phyloP scores from a whole-genome alignment of 2,888 invertebrate genomes.

The Drosophila anceps region DNA sequence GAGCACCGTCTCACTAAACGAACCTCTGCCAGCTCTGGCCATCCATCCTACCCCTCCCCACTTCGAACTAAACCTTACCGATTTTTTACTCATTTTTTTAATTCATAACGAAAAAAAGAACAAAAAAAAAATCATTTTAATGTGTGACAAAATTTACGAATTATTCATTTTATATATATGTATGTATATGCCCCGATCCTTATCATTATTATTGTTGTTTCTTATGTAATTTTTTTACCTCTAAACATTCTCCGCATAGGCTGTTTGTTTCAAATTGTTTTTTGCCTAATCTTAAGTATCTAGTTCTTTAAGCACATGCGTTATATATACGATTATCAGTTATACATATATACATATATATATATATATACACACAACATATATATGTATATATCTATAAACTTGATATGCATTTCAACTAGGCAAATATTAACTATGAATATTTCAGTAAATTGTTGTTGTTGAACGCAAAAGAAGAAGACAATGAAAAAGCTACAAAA shows the following conservation, averaged over 20 bases:
- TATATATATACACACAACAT: not conserved
- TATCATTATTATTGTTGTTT: conserved; percentile 60
- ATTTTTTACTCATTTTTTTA: conserved; percentile 43
- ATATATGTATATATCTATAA: conserved; percentile 19
- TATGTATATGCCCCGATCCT: not conserved
- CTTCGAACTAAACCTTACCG: conserved; percentile 4
- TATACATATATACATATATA: conserved; percentile 30
- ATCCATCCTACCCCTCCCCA: not conserved
- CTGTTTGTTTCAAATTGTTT: conserved; percentile 82
- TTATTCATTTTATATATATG: conserved; percentile 29
- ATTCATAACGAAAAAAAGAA: conserved; percentile 25
- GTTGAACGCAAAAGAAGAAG: conserved; percentile 37
- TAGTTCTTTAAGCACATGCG: conserved; percentile 75
- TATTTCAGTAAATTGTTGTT: conserved; percentile 66
- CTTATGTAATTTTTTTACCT: conserved; percentile 71
- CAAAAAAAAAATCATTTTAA: conserved; percentile 62
- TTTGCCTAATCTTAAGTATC: conserved; percentile 69
- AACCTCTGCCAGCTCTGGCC: not conserved
- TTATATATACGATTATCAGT: conserved; percentile 62
- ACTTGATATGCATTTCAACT: conserved; percentile 64
- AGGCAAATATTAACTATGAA: conserved; percentile 54
- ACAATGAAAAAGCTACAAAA: conserved; percentile 26
- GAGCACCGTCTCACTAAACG: conserved; percentile 82
- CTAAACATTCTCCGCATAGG: conserved; percentile 74
- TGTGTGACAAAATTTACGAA: conserved; percentile 77